Base-by-base conservation (phyloP, 2,888 invertebrate genomes). In the Tipula lateralis region DNA sequence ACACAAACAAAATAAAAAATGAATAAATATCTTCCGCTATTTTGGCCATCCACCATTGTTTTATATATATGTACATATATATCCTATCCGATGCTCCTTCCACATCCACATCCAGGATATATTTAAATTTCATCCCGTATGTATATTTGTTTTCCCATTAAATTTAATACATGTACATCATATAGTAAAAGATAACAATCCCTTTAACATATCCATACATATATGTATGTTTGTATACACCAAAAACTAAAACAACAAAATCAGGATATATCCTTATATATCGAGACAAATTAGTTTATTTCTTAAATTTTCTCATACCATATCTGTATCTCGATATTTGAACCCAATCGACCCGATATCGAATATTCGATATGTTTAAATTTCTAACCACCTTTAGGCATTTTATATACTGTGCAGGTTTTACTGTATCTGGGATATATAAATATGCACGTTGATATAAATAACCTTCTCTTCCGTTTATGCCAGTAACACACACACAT, bases 221-320 rank as follows among this genome's bases (percentile, higher is more conserved):
- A n/a, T n/a, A 39, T 39, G 39, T 13, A 39, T 1, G 13, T 39
- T 13, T 4, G 13, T 39, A 39, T n/a, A n/a, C n/a, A n/a, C n/a
- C n/a, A n/a, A n/a, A n/a, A n/a, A n/a, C n/a, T n/a, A n/a, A 39
- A 66, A 66, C 66, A 66, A 13, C n/a, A 44, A 44, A 66, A 66
- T 24, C 66, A 16, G 44, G 16, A 44, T 44, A 66, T 66, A 66
- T 66, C 24, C 66, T 66, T 66, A 12, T 66, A 66, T 9, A 66
- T 66, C 66, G 66, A 66, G 66, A 66, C 66, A 66, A 66, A 66
- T 66, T 66, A 66, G 66, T 66, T 66, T 66, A 66, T 66, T 66
- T 66, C 66, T 66, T 66, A 24, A 66, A 66, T 66, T 9, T 66
- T 24, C 12, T 66, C 66, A 24, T 66, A 1, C 66, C 24, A 24